Evolutionary conservation across 2,113 vertebrate genomes (phyloP), one percentile per base, ranked within the genome.

Genomic region (Passer domesticus): DNA sequence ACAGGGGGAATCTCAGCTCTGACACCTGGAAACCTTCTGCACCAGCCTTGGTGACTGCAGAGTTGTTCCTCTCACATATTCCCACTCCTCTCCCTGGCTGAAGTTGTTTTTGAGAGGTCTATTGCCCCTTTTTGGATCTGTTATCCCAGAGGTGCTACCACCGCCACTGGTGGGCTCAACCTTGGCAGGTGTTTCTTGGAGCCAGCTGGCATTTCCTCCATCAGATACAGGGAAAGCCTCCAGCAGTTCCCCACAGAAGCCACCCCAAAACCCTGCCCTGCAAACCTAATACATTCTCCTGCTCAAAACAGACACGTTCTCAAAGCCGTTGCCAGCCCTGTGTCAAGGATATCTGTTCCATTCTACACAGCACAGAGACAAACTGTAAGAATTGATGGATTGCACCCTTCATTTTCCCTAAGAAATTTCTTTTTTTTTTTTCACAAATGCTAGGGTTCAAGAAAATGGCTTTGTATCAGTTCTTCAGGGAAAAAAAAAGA

Each of bases 121-220:
- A 28, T 28, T 62, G 5, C 28, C 9, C 15, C 12, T n/a, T 70
- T 33, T 30, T 5, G 31, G 16, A n/a, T 19, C 17, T 37, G 14
- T 33, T 39, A 39, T 19, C 19, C 19, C 55, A 39, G 55, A 30
- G 28, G 15, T 2, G 9, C 16, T 9, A 7, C 20, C 70, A 20
- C 1, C 0, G 1, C 17, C 0, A 0, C 27, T 9, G 28, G 7
- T n/a, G 47, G 55, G 28, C 55, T 37, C 1, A 0, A 5, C 33
- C 73, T 16, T 13, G 55, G 46, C 1, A 0, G 7, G 28, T 30
- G 30, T 63, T 21, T 30, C 35, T 30, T 6, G 49, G 58, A 41
- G n/a, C 30, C 1, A 18, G 21, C n/a, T 56, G 66, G 30, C 13
- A 35, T 13, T 41, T 10, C 28, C 13, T n/a, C 49, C 49, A 35